A percentile compares a stretch with the other conserved stretches of the same genome.
Evolutionary conservation across 2,797 vertebrate genomes (phyloP).

Genomic region (Poecilia picta): DNA sequence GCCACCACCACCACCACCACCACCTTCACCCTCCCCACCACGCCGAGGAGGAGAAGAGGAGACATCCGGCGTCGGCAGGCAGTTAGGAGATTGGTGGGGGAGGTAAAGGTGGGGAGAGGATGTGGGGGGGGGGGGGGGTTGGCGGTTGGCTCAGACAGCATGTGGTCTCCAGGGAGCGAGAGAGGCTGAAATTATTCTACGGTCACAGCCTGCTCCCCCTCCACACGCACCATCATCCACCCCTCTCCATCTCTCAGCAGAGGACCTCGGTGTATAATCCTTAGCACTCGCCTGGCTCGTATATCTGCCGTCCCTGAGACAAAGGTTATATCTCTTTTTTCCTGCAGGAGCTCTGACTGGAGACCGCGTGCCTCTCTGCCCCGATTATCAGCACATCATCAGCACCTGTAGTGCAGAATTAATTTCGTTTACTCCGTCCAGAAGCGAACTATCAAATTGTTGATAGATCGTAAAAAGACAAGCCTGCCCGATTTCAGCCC

Average conservation of each 20-base stretch:
- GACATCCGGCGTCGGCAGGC: conserved; percentile 81
- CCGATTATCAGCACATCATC: conserved; percentile 61
- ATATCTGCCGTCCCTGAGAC: conserved; percentile 79
- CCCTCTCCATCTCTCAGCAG: conserved; percentile 67
- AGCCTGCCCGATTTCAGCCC: conserved; percentile 2
- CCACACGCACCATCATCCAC: conserved; percentile 5
- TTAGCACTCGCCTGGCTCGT: conserved; percentile 69
- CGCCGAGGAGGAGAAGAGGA: conserved; percentile 75
- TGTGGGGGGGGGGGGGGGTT: too few species aligned
- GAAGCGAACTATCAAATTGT: conserved; percentile 10
- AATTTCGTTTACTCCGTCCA: conserved; percentile 45
- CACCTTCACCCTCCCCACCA: conserved; percentile 42
- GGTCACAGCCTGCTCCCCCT: conserved; percentile 71
- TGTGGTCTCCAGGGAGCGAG: conserved; percentile 82
- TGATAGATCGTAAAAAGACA: conserved; percentile 16
- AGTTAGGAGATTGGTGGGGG: conserved; percentile 76
- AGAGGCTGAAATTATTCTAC: conserved; percentile 85
- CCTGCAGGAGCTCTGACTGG: conserved; percentile 62
- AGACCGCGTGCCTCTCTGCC: conserved; percentile 49
- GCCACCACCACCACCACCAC: background rate
- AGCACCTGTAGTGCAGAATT: conserved; percentile 37
- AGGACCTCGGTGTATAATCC: conserved; percentile 82
- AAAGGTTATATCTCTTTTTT: conserved; percentile 81
- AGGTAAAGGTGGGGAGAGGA: conserved; percentile 12
- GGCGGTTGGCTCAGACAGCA: conserved; percentile 80